Percentiles rank a stretch among this genome's conserved stretches.
These are phyloP conservation scores for Amphilophus citrinellus DNA, from an alignment of 2,113 vertebrate species.

Conservation along the genomic window DNA sequence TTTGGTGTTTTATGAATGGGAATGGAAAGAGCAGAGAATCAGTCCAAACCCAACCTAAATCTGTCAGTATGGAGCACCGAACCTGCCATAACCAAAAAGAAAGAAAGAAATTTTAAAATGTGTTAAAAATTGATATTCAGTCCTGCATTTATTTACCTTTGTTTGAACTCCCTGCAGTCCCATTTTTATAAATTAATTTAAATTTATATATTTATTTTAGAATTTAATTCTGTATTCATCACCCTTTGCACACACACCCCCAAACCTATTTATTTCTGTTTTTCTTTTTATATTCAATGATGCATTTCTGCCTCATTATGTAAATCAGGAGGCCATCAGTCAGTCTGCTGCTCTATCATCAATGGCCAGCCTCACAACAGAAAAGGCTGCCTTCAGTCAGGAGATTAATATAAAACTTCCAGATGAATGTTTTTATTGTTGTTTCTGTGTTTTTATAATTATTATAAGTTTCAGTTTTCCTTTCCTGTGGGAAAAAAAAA, in stretches of 20 bases:
- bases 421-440: not conserved
- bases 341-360: not conserved
- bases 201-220: not conserved
- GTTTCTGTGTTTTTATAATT: not conserved
- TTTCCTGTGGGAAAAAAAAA: not conserved
- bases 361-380: not conserved
- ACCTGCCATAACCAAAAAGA: not conserved
- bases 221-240: not conserved
- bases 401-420: not conserved
- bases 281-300: not conserved
- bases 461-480: not conserved
- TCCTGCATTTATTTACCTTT: not conserved
- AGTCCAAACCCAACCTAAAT: conserved; percentile 17
- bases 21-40: conserved; percentile 11
- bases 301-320: not conserved
- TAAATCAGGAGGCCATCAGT: not conserved
- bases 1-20: conserved; percentile 34
- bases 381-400: not conserved
- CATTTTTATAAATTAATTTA: not conserved
- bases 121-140: not conserved
- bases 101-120: not conserved
- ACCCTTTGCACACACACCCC: not conserved
- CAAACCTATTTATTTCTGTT: not conserved
- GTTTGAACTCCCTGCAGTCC: not conserved
- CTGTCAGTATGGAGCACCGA: not conserved